Evolutionary conservation across 2,113 vertebrate genomes (phyloP), one percentile per base, ranked within the genome.

Genomic region (Craseonycteris thonglongyai): DNA sequence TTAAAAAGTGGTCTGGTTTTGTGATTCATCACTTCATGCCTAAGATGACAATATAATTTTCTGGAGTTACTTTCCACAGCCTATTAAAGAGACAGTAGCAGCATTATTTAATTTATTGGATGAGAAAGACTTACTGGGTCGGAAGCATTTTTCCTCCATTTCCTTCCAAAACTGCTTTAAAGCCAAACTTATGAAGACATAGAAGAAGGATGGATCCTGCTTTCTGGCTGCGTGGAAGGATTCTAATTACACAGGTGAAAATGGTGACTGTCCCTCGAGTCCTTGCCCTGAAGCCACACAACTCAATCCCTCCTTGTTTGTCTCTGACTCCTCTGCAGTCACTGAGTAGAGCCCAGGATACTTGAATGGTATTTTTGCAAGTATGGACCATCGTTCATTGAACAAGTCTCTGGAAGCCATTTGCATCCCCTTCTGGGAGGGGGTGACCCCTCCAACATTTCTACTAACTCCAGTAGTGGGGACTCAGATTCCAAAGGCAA

Each of bases 331-430:
- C 49, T 51, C 49, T 16, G 14, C 15, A 49, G 49, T 51, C 16
- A 51, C 49, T 16, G 14, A 51, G 15, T 51, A 16, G 49, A 51
- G 49, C 49, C 49, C 49, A 51, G 49, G 99, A 99, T 99, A 98
- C 99, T 99, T 98, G 99, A 99, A 98, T 99, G 99, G 99, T 99
- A 99, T 97, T 99, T 99, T 98, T 99, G 99, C 95, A 99, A 99
- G 97, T 99, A 99, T 95, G 99, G 99, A 61, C 99, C 99, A 0
- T 99, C 99, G 42, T 99, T 99, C 98, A 99, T 99, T 96, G 99
- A 99, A 98, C 99, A 99, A 98, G 99, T 99, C 97, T 99, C 99
- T 86, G 99, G 99, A 96, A 99, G 99, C 97, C 99, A 99, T 98
- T 98, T 99, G 98, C 99, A 99, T 98, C 99, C 99, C 95, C 99